phyloP scores from a whole-genome alignment of 1,140 invertebrate genomes.

The Macrocentrus cingulum region DNA sequence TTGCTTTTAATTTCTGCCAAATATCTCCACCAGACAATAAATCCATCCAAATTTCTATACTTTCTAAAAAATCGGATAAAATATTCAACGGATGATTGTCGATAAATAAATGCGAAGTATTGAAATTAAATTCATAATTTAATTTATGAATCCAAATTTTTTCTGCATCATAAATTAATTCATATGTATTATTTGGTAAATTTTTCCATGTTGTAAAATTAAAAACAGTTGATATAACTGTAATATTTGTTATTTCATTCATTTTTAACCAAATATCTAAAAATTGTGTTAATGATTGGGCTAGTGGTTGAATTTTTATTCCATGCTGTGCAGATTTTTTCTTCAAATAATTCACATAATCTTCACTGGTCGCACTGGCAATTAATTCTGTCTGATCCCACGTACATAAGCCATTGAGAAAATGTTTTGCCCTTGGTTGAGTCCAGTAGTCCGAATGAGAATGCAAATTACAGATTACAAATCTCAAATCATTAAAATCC shows the following conservation, averaged over 20 bases:
- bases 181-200: slow-evolving; percentile 40
- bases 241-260: slow-evolving; percentile 14
- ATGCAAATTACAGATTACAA: slow-evolving; percentile 37
- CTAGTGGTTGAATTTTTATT: slow-evolving; percentile 30
- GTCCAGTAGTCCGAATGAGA: slow-evolving; percentile 42
- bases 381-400: slow-evolving; percentile 47
- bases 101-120: too few relatives aligned
- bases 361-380: slow-evolving; percentile 40
- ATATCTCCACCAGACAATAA: slow-evolving; percentile 42
- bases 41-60: slow-evolving; percentile 34
- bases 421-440: slow-evolving; percentile 32
- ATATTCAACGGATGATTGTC: neutral
- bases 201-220: slow-evolving; percentile 43
- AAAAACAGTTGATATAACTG: slow-evolving; percentile 39
- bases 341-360: slow-evolving; percentile 32
- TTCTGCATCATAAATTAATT: slow-evolving; percentile 31
- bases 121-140: neutral
- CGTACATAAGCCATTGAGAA: slow-evolving; percentile 43
- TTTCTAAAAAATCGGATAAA: slow-evolving; percentile 26
- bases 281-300: slow-evolving; percentile 32
- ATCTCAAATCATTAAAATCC: slow-evolving; percentile 34
- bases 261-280: slow-evolving; percentile 33
- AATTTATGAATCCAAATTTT: slow-evolving; percentile 39
- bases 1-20: slow-evolving; percentile 43
- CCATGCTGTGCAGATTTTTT: slow-evolving; percentile 11